Percentiles rank a stretch among this genome's conserved stretches.
Evolutionary conservation across 2,797 vertebrate genomes (phyloP).

Genomic region (Miichthys miiuy): DNA sequence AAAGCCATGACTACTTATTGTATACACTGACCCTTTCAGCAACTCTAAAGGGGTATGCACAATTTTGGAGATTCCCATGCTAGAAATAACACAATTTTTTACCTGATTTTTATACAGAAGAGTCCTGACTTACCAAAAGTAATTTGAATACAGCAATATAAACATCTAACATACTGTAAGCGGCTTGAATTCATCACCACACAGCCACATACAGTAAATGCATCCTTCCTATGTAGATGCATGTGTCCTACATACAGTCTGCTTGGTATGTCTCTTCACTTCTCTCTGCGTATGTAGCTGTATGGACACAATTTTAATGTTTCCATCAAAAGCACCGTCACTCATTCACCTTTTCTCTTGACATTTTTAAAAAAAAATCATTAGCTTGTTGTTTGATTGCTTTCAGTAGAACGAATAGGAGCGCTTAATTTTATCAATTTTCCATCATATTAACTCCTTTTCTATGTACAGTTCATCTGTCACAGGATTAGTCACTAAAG

Average conservation of each 20-base stretch:
- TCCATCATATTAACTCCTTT: constrained; percentile 3
- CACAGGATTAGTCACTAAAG: constrained; percentile 37
- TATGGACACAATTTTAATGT: constrained; percentile 11
- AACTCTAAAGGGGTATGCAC: constrained; percentile 21
- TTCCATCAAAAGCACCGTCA: constrained; percentile 15
- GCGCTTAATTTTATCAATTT: neutral
- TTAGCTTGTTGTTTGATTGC: constrained; percentile 5
- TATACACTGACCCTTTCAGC: constrained; percentile 32
- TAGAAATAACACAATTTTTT: constrained; percentile 34
- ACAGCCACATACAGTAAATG: constrained; percentile 3
- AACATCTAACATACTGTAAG: constrained; percentile 20
- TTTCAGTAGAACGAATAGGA: constrained; percentile 5
- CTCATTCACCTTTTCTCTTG: neutral
- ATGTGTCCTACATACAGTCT: constrained; percentile 20
- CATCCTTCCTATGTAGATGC: constrained; percentile 2
- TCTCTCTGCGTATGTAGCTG: constrained; percentile 31
- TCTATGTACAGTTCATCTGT: constrained; percentile 45
- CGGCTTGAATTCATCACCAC: constrained; percentile 20
- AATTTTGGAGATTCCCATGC: constrained; percentile 36
- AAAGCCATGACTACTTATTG: constrained; percentile 63
- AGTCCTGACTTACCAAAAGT: constrained; percentile 35
- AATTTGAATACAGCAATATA: constrained; percentile 64
- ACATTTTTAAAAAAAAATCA: constrained; percentile 9
- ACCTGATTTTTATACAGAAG: constrained; percentile 47
- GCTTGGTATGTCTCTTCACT: neutral